Evolutionary conservation across 2,113 vertebrate species (phyloP).

Genomic region (Ivindomyrus marchei): DNA sequence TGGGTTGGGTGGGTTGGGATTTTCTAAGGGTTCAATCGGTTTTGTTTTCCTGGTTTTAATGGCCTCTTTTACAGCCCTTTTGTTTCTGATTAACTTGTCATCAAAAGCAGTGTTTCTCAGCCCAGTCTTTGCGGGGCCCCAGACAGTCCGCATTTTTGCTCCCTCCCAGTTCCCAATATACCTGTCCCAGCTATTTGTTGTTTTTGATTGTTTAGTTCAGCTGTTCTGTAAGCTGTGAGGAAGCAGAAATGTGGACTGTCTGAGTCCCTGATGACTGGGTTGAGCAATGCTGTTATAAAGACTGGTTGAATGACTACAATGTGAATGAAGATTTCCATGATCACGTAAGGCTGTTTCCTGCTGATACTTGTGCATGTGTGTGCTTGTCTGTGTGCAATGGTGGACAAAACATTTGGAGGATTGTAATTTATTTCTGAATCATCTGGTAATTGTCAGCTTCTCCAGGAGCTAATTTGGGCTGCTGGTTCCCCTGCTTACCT

Average conservation of each 20-base stretch:
- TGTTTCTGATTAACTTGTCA: background rate
- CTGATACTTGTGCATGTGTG: background rate
- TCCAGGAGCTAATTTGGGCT: background rate
- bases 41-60: background rate
- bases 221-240: background rate
- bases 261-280: background rate
- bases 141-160: background rate
- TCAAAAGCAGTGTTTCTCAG: background rate
- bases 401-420: background rate
- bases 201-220: background rate
- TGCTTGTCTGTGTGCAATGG: background rate
- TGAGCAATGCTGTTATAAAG: background rate
- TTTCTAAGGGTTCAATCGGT: background rate
- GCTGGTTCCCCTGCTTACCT: background rate
- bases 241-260: background rate
- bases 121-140: background rate
- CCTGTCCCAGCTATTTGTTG: background rate
- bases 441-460: background rate
- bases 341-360: background rate
- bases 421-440: background rate
- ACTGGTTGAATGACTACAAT: background rate
- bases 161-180: background rate
- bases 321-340: background rate
- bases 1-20: background rate
- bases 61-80: background rate